Conservation (phyloP, 2,888 invertebrate species). For the Scaptomyza caliginosa region DNA sequence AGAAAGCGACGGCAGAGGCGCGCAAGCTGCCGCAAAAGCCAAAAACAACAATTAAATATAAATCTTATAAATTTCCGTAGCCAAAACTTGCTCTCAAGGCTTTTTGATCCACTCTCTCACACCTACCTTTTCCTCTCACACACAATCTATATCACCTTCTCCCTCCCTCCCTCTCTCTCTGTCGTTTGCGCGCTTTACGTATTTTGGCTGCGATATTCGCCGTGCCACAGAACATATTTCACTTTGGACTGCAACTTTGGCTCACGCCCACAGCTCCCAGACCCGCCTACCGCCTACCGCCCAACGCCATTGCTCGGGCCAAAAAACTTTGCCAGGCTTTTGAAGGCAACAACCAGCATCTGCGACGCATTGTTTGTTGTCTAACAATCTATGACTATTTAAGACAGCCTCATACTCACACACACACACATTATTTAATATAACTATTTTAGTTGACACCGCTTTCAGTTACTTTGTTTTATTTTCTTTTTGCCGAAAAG, state of each 20-base stretch:
- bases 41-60: conserved; percentile 79
- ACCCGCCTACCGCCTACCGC: conserved; percentile 20
- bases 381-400: conserved; percentile 77
- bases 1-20: conserved; percentile 25
- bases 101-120: conserved; percentile 50
- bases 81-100: conserved; percentile 75
- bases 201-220: conserved; percentile 64
- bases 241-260: conserved; percentile 74
- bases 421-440: conserved; percentile 59
- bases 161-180: neutral
- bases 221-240: conserved; percentile 75
- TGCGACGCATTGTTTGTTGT: conserved; percentile 70
- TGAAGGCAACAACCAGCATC: conserved; percentile 33
- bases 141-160: neutral
- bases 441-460: conserved; percentile 67
- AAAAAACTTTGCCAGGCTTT: conserved; percentile 61
- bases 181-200: neutral
- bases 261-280: conserved; percentile 65
- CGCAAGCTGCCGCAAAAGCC: conserved; percentile 76
- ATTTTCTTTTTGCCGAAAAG: conserved; percentile 49
- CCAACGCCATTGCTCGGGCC: conserved; percentile 18
- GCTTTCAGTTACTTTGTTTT: conserved; percentile 51
- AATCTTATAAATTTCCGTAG: conserved; percentile 77
- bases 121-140: neutral
- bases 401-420: conserved; percentile 49